These are phyloP conservation scores for Eugnorisma glareosa DNA, from an alignment of 2,888 invertebrate genomes.

Conservation along the genomic window DNA sequence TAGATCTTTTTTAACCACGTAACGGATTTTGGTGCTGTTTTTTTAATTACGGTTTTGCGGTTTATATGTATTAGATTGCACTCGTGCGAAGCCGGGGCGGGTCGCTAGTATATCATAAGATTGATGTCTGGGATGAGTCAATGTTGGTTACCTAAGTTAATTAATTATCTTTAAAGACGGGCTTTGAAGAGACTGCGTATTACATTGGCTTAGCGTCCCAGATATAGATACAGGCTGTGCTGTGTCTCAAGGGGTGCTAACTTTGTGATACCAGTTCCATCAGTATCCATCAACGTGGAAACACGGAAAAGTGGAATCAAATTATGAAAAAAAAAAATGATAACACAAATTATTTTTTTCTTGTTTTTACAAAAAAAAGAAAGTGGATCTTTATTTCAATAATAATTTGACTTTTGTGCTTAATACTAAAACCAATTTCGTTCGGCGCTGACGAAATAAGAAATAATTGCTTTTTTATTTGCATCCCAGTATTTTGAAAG, in stretches of 20 bases:
- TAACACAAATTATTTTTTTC: slow-evolving; percentile 4
- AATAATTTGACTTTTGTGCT: slow-evolving; percentile 26
- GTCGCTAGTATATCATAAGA: slow-evolving; percentile 48
- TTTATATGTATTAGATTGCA: too few species aligned
- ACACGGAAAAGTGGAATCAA: slow-evolving; percentile 9
- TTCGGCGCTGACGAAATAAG: slow-evolving; percentile 13
- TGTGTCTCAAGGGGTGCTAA: slow-evolving; percentile 13
- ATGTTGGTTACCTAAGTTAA: slow-evolving; percentile 52
- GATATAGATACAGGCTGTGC: slow-evolving; percentile 12
- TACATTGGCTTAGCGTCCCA: slow-evolving; percentile 38
- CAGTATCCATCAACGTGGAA: slow-evolving; percentile 27
- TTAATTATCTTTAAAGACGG: slow-evolving; percentile 53
- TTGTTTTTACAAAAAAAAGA: slow-evolving; percentile 1
- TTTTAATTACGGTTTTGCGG: too few species aligned
- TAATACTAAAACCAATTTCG: slow-evolving; percentile 19
- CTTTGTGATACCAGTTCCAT: slow-evolving; percentile 26
- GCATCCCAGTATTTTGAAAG: slow-evolving; percentile 9
- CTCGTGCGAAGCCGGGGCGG: too few species aligned
- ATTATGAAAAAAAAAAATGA: slow-evolving; percentile 18
- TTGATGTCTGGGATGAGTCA: slow-evolving; percentile 51
- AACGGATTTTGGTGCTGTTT: too few species aligned
- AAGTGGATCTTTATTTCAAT: slow-evolving; percentile 13
- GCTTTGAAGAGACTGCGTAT: slow-evolving; percentile 12
- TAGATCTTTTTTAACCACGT: too few species aligned
- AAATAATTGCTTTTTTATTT: slow-evolving; percentile 35